Conservation (phyloP, 1,140 invertebrate species). For the Uloborus diversus region DNA sequence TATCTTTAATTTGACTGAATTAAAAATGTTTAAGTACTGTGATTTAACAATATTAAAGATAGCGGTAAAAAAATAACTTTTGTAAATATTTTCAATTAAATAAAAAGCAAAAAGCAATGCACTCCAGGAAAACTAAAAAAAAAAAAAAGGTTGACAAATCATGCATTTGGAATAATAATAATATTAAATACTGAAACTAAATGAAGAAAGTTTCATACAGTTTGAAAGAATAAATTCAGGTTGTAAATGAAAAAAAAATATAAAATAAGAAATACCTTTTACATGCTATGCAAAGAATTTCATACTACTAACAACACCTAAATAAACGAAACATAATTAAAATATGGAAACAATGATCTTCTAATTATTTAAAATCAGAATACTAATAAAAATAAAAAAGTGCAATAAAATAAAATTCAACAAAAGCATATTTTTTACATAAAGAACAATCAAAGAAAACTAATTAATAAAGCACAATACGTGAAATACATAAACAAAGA, state of each 20-base stretch:
- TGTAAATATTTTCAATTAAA: not conserved
- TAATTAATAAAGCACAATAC: too few species aligned
- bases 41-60: not conserved
- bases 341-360: not conserved
- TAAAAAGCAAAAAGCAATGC: not conserved
- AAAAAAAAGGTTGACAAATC: too few species aligned
- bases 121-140: too few species aligned
- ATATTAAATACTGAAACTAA: too few species aligned
- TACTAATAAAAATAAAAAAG: too few species aligned
- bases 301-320: constrained; percentile 33
- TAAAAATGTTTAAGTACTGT: too few species aligned
- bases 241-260: constrained; percentile 4
- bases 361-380: too few species aligned
- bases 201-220: not conserved
- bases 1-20: too few species aligned
- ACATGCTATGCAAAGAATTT: constrained; percentile 29
- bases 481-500: too few species aligned
- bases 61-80: not conserved
- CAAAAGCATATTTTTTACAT: constrained; percentile 38
- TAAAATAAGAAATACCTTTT: constrained; percentile 36
- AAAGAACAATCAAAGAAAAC: too few species aligned
- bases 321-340: constrained; percentile 26
- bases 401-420: too few species aligned
- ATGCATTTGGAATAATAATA: too few species aligned
- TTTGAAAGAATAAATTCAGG: not conserved